phyloP scores from a whole-genome alignment of 2,888 invertebrate genomes.

The Rhyacophila evoluta region DNA sequence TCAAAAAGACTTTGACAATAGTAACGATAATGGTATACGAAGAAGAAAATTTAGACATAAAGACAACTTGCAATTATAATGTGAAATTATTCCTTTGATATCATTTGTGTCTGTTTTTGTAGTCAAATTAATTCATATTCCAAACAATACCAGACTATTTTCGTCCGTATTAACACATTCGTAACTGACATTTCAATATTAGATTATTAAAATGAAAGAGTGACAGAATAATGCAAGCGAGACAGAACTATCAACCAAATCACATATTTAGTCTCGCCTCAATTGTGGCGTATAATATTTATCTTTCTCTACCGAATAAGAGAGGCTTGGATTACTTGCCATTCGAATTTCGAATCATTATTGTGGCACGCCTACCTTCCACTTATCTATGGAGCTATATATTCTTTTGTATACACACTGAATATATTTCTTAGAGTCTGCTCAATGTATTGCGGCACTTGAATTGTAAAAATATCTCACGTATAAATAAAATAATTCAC shows the following conservation, averaged over 20 bases:
- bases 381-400: background rate
- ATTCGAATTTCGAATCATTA: constrained; percentile 9
- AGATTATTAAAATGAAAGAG: background rate
- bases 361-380: background rate
- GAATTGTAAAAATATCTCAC: background rate
- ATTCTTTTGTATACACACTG: background rate
- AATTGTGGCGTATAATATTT: background rate
- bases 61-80: no score
- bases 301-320: background rate
- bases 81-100: no score
- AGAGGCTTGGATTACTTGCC: background rate
- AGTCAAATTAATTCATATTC: no score
- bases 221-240: background rate
- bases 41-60: no score
- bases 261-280: constrained; percentile 17
- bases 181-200: background rate
- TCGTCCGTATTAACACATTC: no score
- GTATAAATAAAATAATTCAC: no score
- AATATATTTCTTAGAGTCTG: background rate
- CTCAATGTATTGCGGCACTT: background rate
- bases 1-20: no score
- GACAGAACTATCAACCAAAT: background rate
- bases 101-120: no score
- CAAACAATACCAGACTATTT: no score
- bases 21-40: no score